These are phyloP conservation scores for Euleptes europaea DNA, from an alignment of 2,113 vertebrate genomes.

Conservation along the genomic window DNA sequence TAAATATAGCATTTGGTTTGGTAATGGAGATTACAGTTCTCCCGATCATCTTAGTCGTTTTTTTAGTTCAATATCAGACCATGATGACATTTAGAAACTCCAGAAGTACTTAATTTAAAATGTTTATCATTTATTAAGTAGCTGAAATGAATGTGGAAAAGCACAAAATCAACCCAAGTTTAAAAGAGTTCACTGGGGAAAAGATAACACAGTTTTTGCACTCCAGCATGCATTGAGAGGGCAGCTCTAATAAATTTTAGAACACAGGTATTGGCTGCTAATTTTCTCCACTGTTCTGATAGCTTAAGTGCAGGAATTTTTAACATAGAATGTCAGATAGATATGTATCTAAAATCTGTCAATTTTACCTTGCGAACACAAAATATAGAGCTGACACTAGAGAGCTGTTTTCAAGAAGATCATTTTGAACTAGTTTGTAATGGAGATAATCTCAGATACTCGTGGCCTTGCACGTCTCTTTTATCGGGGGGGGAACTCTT, in stretches of 20 bases:
- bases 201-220: not conserved
- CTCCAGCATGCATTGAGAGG: no score
- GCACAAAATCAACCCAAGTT: not conserved
- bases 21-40: not conserved
- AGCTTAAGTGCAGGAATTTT: no score
- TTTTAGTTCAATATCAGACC: not conserved
- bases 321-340: no score
- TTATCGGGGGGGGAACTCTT: not conserved
- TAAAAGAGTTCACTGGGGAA: not conserved
- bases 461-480: not conserved
- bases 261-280: no score
- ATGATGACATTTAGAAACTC: not conserved
- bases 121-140: no score
- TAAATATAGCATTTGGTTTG: not conserved
- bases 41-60: not conserved
- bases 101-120: not conserved
- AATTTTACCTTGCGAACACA: no score
- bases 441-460: not conserved
- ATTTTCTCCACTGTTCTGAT: no score
- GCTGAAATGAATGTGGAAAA: not conserved
- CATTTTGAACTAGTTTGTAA: not conserved
- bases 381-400: no score
- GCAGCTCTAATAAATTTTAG: no score
- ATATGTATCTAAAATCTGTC: no score
- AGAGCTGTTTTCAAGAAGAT: not conserved